A percentile compares a stretch with the other conserved stretches of the same genome.
These are phyloP conservation scores for Platycnemis pennipes DNA, from an alignment of 2,888 invertebrate species.

Conservation along the genomic window DNA sequence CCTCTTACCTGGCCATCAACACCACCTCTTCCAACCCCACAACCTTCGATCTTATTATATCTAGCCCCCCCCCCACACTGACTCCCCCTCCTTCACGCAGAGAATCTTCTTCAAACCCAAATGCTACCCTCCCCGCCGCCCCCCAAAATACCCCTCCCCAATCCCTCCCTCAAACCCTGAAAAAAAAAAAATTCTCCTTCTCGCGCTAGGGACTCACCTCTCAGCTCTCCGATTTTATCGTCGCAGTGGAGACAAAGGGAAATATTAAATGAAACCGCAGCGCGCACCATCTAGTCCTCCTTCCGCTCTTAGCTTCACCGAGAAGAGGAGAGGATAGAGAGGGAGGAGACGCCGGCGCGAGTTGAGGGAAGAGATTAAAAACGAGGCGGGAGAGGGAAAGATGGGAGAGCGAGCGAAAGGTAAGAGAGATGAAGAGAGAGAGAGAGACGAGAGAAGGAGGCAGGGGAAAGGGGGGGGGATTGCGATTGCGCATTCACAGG, in stretches of 20 bases:
- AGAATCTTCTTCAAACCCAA: neutral
- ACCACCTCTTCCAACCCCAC: neutral
- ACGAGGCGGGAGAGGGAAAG: neutral
- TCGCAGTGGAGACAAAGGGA: neutral
- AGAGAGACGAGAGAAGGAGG: neutral
- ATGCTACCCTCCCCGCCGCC: neutral
- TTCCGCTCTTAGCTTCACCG: neutral
- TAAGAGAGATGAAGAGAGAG: neutral
- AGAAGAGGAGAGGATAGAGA: neutral
- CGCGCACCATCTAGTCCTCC: neutral
- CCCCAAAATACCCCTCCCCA: neutral
- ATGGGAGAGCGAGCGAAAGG: neutral
- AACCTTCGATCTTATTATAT: neutral
- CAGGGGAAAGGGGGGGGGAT: neutral
- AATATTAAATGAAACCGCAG: constrained; percentile 32
- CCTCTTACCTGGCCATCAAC: neutral
- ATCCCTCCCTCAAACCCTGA: too few relatives aligned
- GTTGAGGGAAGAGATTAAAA: neutral
- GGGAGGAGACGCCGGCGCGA: neutral
- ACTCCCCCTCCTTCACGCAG: neutral
- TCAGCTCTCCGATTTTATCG: neutral
- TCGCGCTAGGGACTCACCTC: neutral
- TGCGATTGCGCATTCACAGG: neutral
- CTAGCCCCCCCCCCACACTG: neutral
- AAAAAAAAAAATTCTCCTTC: too few relatives aligned